Evolutionary conservation across 2,113 vertebrate species (phyloP).

Genomic region (Triplophysa rosa): DNA sequence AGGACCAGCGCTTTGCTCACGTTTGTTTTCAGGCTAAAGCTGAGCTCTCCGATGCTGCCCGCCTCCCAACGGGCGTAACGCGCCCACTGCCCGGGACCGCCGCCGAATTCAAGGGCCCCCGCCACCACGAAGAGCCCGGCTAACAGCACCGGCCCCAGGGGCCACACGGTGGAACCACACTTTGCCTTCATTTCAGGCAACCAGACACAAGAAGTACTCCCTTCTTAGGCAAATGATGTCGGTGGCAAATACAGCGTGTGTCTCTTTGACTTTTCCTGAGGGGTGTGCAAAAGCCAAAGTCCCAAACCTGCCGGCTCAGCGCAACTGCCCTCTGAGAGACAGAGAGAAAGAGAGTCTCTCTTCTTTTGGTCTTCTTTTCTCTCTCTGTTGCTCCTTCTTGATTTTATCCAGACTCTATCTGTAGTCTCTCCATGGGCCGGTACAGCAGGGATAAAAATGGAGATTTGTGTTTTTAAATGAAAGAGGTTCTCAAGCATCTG

Average conservation of each 20-base stretch:
- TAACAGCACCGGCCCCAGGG: constrained; percentile 67
- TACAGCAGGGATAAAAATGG: constrained; percentile 57
- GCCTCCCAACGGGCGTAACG: constrained; percentile 90
- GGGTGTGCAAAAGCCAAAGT: neutral
- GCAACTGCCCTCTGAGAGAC: constrained; percentile 26
- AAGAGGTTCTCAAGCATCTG: neutral
- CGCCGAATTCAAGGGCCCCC: constrained; percentile 83
- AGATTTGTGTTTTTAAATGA: neutral
- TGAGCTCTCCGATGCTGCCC: constrained; percentile 83
- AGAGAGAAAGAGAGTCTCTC: too few relatives aligned
- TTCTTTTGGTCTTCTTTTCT: neutral
- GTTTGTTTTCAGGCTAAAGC: constrained; percentile 90
- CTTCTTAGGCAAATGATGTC: constrained; percentile 39
- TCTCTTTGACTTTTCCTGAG: neutral
- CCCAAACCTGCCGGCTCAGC: constrained; percentile 55
- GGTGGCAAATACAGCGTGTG: neutral
- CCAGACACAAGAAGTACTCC: neutral
- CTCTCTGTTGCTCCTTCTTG: constrained; percentile 49
- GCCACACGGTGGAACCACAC: constrained; percentile 62
- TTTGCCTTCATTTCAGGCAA: constrained; percentile 62
- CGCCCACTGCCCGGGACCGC: constrained; percentile 88
- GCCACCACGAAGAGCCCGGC: constrained; percentile 59
- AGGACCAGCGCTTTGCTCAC: constrained; percentile 85
- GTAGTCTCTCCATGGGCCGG: constrained; percentile 72
- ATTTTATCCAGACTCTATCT: constrained; percentile 71